Evolutionary conservation across 53 echinoderm and acorn worm genomes (phyloP).

Genomic region (Antedon mediterranea): DNA sequence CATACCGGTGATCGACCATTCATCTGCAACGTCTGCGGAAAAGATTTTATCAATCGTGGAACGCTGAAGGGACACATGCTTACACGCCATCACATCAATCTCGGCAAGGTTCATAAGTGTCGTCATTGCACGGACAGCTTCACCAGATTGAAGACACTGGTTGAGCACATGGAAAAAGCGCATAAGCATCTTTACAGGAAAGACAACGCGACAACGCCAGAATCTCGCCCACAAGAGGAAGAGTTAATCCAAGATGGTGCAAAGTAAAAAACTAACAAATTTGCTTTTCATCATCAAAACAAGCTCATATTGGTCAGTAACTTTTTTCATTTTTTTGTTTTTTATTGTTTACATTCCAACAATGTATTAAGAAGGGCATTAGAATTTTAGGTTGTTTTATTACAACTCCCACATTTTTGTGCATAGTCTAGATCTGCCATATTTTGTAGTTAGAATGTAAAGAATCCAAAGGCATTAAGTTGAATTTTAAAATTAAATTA

Average conservation of each 20-base stretch:
- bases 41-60: slow-evolving; percentile 20
- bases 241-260: neutral
- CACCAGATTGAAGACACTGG: neutral
- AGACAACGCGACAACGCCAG: neutral
- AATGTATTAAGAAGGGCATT: too few species aligned
- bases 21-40: slow-evolving; percentile 19
- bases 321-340: too few species aligned
- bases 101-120: neutral
- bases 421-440: too few species aligned
- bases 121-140: neutral
- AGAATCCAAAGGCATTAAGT: too few species aligned
- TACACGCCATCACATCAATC: slow-evolving; percentile 13
- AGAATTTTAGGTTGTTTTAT: too few species aligned
- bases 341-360: too few species aligned
- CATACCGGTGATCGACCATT: slow-evolving; percentile 20
- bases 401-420: too few species aligned
- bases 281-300: too few species aligned
- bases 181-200: neutral
- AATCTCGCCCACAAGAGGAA: neutral
- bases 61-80: slow-evolving; percentile 22
- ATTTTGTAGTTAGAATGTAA: too few species aligned
- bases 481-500: too few species aligned
- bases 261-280: too few species aligned
- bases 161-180: neutral
- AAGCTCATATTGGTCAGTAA: too few species aligned